phyloP scores from a whole-genome alignment of 2,888 invertebrate genomes.

The Oxycera nigricornis region DNA sequence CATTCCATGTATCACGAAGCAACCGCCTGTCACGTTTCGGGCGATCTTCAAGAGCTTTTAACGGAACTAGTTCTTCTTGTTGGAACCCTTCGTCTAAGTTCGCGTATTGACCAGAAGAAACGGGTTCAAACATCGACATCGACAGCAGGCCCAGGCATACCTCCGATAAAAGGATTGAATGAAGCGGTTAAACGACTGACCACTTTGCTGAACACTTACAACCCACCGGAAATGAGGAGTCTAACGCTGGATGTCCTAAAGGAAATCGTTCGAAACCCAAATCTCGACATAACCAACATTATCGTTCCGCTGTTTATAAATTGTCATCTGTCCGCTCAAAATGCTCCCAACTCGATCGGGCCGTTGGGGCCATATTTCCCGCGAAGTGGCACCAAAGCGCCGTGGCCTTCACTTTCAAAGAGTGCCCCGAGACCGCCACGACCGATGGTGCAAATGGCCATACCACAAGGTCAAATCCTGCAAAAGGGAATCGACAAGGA shows the following conservation, averaged over 20 bases:
- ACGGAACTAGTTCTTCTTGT: slow-evolving; percentile 77
- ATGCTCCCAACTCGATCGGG: slow-evolving; percentile 70
- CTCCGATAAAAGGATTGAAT: slow-evolving; percentile 80
- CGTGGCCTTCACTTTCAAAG: slow-evolving; percentile 66
- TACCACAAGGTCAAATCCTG: slow-evolving; percentile 74
- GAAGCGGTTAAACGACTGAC: slow-evolving; percentile 87
- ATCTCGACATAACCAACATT: slow-evolving; percentile 69
- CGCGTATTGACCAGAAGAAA: slow-evolving; percentile 57
- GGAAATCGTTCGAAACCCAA: slow-evolving; percentile 60
- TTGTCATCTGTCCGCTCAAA: slow-evolving; percentile 82
- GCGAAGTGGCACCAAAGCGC: slow-evolving; percentile 67
- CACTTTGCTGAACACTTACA: slow-evolving; percentile 87
- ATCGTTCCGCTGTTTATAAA: slow-evolving; percentile 86
- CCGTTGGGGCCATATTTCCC: slow-evolving; percentile 82
- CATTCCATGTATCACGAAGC: slow-evolving; percentile 95
- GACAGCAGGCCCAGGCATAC: slow-evolving; percentile 44
- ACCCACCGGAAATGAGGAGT: slow-evolving; percentile 82
- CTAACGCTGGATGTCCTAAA: slow-evolving; percentile 74
- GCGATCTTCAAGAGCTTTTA: slow-evolving; percentile 84
- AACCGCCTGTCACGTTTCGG: slow-evolving; percentile 84
- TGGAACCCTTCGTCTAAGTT: slow-evolving; percentile 73
- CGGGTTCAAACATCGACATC: slow-evolving; percentile 53
- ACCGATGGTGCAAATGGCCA: slow-evolving; percentile 86
- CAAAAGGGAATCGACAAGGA: slow-evolving; percentile 75
- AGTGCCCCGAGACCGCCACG: slow-evolving; percentile 74